Percentiles rank a stretch among this genome's conserved stretches.
Conservation (phyloP, 1,140 invertebrate species). For the Drosophila fuyamai region DNA sequence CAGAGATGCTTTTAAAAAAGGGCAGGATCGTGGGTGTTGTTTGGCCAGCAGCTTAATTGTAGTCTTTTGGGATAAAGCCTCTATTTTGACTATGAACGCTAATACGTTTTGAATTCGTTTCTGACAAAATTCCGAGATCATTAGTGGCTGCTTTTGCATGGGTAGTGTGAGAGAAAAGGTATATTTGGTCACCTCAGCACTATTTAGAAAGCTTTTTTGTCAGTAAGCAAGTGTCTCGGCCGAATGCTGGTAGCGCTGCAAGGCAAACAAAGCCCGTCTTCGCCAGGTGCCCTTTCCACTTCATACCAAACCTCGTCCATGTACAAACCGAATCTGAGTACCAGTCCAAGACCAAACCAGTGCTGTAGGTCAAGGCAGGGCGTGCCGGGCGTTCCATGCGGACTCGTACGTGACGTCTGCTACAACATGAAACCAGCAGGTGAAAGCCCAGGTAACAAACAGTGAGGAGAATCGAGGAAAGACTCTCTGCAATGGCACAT, state of each 20-base stretch:
- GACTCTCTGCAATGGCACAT: conserved; percentile 7
- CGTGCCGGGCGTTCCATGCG: conserved; percentile 65
- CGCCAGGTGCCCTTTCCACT: background rate
- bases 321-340: conserved; percentile 1
- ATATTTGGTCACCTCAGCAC: conserved; percentile 2
- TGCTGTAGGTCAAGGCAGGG: conserved; percentile 82
- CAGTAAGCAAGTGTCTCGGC: background rate
- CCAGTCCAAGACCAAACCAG: conserved; percentile 47
- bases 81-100: conserved; percentile 16
- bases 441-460: conserved; percentile 22
- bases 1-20: background rate
- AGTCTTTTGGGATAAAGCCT: conserved; percentile 17
- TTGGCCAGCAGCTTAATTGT: conserved; percentile 30
- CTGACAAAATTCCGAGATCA: conserved; percentile 61
- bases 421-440: conserved; percentile 29
- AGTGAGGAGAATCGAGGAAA: background rate
- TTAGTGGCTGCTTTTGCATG: conserved; percentile 27
- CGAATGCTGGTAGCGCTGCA: conserved; percentile 5
- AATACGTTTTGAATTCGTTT: conserved; percentile 46
- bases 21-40: conserved; percentile 66
- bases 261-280: conserved; percentile 5
- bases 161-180: too few relatives aligned
- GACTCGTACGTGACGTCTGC: conserved; percentile 63
- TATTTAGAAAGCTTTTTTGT: conserved; percentile 22
- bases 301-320: background rate